A percentile compares a stretch with the other conserved stretches of the same genome.
phyloP scores from a whole-genome alignment of 1,140 invertebrate genomes.

The Eurosta solidaginis region DNA sequence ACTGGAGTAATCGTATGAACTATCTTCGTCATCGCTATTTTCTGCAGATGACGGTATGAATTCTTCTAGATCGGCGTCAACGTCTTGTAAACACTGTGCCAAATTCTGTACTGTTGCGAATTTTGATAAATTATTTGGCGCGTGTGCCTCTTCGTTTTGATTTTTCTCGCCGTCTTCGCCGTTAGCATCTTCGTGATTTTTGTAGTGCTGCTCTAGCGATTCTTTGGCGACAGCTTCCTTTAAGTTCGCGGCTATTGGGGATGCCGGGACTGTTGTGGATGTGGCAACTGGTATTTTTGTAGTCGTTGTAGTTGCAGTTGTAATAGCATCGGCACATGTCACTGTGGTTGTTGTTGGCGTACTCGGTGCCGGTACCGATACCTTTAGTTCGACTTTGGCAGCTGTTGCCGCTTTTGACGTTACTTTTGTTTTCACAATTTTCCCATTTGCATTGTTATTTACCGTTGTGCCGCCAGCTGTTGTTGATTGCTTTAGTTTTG shows the following conservation, averaged over 20 bases:
- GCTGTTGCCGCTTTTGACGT: slow-evolving; percentile 20
- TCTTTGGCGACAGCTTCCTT: neutral
- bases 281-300: neutral
- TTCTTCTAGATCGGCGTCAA: slow-evolving; percentile 58
- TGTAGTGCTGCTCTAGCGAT: slow-evolving; percentile 7
- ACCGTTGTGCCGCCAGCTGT: slow-evolving; percentile 29
- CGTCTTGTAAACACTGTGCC: slow-evolving; percentile 59
- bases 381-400: slow-evolving; percentile 31
- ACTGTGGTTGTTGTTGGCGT: slow-evolving; percentile 28
- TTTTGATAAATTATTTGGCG: slow-evolving; percentile 58
- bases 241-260: neutral
- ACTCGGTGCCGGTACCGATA: slow-evolving; percentile 32
- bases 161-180: slow-evolving; percentile 29
- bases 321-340: slow-evolving; percentile 26
- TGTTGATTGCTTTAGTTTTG: slow-evolving; percentile 23
- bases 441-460: slow-evolving; percentile 28
- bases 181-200: neutral
- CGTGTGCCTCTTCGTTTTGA: slow-evolving; percentile 38
- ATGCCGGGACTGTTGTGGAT: slow-evolving; percentile 32
- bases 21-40: slow-evolving; percentile 43
- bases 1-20: slow-evolving; percentile 51
- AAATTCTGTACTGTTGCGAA: slow-evolving; percentile 60
- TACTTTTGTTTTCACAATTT: slow-evolving; percentile 32
- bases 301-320: slow-evolving; percentile 1
- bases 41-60: slow-evolving; percentile 56